Evolutionary conservation across 1,140 invertebrate species (phyloP).

Genomic region (Protaetia brevitarsis): DNA sequence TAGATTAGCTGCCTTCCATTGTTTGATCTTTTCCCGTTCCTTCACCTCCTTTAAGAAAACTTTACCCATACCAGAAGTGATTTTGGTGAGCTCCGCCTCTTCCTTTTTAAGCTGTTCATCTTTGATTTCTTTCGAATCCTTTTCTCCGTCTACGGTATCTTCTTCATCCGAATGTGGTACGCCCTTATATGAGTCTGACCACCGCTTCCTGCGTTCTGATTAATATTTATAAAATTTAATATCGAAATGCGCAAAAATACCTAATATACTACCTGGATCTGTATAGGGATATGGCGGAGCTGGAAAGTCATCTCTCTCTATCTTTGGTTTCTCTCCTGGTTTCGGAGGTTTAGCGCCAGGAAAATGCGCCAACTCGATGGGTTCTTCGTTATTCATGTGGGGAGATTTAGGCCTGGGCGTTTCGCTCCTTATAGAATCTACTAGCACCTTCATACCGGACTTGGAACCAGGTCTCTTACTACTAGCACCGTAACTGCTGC

Average conservation of each 20-base stretch:
- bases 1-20: conserved; percentile 83
- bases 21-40: conserved; percentile 87
- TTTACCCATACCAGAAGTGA: conserved; percentile 91
- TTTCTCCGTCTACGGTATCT: conserved; percentile 72
- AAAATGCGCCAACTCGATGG: conserved; percentile 95
- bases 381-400: conserved; percentile 95
- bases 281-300: conserved; percentile 98
- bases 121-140: conserved; percentile 54
- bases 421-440: conserved; percentile 80
- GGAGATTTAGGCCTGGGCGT: conserved; percentile 87
- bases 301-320: conserved; percentile 98
- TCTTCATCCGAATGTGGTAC: conserved; percentile 80
- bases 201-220: conserved; percentile 83
- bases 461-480: conserved; percentile 48
- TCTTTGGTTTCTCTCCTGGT: conserved; percentile 86
- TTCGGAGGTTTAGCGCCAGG: conserved; percentile 92
- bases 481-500: conserved; percentile 55
- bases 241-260: conserved; percentile 25
- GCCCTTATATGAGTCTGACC: conserved; percentile 87
- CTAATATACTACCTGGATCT: conserved; percentile 66
- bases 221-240: no score
- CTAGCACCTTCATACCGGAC: conserved; percentile 79
- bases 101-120: conserved; percentile 73
- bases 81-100: conserved; percentile 87
- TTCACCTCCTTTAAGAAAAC: conserved; percentile 94